A percentile compares a stretch with the other conserved stretches of the same genome.
These are phyloP conservation scores for Carcharodon carcharias DNA, from an alignment of 2,797 vertebrate genomes.

Conservation along the genomic window DNA sequence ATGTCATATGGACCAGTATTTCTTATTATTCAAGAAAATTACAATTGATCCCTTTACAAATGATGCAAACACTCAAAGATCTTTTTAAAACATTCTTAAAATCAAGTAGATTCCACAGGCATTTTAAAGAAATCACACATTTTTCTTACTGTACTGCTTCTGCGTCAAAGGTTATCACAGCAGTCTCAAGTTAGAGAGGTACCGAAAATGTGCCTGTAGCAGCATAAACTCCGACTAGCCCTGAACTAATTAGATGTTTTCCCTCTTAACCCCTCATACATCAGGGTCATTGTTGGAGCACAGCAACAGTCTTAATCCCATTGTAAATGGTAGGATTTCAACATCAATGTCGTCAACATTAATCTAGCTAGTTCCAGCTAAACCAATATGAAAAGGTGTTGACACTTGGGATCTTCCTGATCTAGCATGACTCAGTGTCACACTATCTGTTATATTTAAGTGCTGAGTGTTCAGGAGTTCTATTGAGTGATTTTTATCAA, in stretches of 20 bases:
- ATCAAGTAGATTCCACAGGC: too few relatives aligned
- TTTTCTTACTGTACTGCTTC: too few relatives aligned
- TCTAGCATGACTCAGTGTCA: not conserved
- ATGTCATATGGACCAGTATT: not conserved
- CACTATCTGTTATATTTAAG: not conserved
- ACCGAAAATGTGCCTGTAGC: not conserved
- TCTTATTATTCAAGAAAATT: too few relatives aligned
- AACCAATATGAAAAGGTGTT: not conserved
- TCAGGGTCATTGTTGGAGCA: not conserved
- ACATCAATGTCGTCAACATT: not conserved
- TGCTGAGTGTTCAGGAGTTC: not conserved
- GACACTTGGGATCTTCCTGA: not conserved
- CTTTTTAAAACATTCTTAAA: too few relatives aligned
- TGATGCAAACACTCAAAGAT: too few relatives aligned
- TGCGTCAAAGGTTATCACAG: too few relatives aligned
- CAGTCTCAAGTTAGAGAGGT: not conserved
- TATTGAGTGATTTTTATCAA: not conserved
- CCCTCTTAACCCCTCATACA: not conserved
- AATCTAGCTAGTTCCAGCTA: not conserved
- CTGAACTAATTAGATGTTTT: not conserved
- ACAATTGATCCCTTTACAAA: too few relatives aligned
- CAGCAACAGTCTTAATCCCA: not conserved
- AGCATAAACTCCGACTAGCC: not conserved
- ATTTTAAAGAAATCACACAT: too few relatives aligned
- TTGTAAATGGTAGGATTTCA: not conserved